phyloP scores from a whole-genome alignment of 1,140 invertebrate genomes.

The Drosophila mauritiana region DNA sequence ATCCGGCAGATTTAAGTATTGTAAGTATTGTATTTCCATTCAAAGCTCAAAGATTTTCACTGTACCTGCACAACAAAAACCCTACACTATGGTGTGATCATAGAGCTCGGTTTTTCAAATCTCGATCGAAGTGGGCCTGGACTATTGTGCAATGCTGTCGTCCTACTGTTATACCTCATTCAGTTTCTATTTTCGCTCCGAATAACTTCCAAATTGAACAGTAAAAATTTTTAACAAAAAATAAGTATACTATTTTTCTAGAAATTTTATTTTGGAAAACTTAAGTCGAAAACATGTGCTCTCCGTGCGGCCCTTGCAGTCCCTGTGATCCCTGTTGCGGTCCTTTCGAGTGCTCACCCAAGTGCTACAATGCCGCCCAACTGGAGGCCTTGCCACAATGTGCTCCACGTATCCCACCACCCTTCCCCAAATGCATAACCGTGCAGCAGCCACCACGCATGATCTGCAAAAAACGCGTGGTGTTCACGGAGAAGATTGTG shows the following conservation, averaged over 20 bases:
- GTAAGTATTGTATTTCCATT: not conserved
- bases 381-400: slow-evolving; percentile 77
- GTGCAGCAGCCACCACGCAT: slow-evolving; percentile 77
- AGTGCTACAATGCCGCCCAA: slow-evolving; percentile 75
- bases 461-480: slow-evolving; percentile 78
- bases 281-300: slow-evolving; percentile 39
- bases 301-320: slow-evolving; percentile 72
- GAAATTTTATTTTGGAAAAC: slow-evolving; percentile 14
- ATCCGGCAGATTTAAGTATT: not conserved
- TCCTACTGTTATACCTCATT: slow-evolving; percentile 31
- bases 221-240: slow-evolving; percentile 20
- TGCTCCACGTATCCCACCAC: slow-evolving; percentile 73
- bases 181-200: slow-evolving; percentile 47
- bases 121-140: slow-evolving; percentile 10
- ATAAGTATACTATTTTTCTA: slow-evolving; percentile 11
- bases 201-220: slow-evolving; percentile 39
- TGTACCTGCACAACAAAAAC: not conserved
- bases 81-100: not conserved
- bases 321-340: slow-evolving; percentile 79
- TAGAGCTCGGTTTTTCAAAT: not conserved
- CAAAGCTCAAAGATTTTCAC: not conserved
- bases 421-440: slow-evolving; percentile 75
- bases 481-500: slow-evolving; percentile 75
- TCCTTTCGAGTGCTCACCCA: slow-evolving; percentile 77
- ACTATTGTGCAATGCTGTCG: slow-evolving; percentile 16